These are phyloP conservation scores for Drosophila silvestris DNA, from an alignment of 2,888 invertebrate species.

Conservation along the genomic window DNA sequence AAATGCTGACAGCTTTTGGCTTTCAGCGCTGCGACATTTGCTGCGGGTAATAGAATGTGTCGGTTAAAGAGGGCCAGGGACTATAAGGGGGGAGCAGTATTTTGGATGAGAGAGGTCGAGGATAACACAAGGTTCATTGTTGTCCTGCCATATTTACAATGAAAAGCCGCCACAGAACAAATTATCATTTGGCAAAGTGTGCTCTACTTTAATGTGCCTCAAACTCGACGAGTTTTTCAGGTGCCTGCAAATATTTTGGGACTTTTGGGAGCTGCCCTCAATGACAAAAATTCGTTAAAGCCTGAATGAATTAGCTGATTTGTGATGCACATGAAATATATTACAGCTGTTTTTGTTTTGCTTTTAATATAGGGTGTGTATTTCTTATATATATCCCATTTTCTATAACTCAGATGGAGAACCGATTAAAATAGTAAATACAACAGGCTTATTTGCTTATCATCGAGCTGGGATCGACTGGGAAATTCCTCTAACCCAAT, in stretches of 20 bases:
- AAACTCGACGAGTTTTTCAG: background rate
- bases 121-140: slow-evolving; percentile 27
- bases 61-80: background rate
- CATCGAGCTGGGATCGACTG: background rate
- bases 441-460: background rate
- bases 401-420: background rate
- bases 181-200: slow-evolving; percentile 45
- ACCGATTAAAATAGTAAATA: background rate
- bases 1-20: slow-evolving; percentile 69
- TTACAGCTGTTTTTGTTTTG: background rate
- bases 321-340: background rate
- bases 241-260: background rate
- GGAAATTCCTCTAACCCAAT: background rate
- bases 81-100: background rate
- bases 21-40: slow-evolving; percentile 44
- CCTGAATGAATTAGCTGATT: background rate
- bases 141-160: slow-evolving; percentile 45
- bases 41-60: slow-evolving; percentile 22
- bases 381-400: background rate
- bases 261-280: background rate
- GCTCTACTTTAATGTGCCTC: slow-evolving; percentile 31
- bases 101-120: background rate
- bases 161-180: slow-evolving; percentile 28
- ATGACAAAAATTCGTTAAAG: background rate
- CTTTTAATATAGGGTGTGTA: background rate